Evolutionary conservation across 2,888 invertebrate species (phyloP).

Genomic region (Dichetophora obliterata): DNA sequence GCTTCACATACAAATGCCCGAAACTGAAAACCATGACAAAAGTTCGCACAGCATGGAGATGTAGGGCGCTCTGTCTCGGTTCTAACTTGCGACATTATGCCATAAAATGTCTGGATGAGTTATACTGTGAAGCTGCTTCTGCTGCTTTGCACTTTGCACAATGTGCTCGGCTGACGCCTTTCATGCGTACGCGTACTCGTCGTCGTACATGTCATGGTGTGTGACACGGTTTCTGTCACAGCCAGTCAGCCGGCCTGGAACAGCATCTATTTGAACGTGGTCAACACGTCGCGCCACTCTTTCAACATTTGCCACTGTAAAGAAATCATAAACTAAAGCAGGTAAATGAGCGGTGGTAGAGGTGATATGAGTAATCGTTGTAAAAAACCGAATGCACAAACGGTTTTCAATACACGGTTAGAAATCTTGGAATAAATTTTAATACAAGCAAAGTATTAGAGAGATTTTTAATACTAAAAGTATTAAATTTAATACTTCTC

Average conservation of each 20-base stretch:
- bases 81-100: neutral
- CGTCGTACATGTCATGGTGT: conserved; percentile 49
- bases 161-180: conserved; percentile 12
- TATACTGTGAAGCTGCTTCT: neutral
- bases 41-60: conserved; percentile 47
- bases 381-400: too few species aligned
- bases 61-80: conserved; percentile 21
- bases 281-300: conserved; percentile 45
- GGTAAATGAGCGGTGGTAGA: neutral
- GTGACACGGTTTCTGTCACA: conserved; percentile 61
- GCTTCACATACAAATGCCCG: conserved; percentile 29
- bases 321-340: neutral
- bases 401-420: too few species aligned
- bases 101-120: neutral
- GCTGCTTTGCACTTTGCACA: neutral
- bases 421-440: too few species aligned
- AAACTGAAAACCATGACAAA: conserved; percentile 48
- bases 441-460: too few species aligned
- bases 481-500: too few species aligned
- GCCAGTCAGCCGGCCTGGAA: neutral
- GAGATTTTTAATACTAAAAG: too few species aligned
- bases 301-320: conserved; percentile 19
- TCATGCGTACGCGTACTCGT: conserved; percentile 17
- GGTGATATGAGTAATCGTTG: too few species aligned
- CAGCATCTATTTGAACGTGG: conserved; percentile 50